Conservation (phyloP, 2,888 invertebrate genomes). For the Troilus luridus region DNA sequence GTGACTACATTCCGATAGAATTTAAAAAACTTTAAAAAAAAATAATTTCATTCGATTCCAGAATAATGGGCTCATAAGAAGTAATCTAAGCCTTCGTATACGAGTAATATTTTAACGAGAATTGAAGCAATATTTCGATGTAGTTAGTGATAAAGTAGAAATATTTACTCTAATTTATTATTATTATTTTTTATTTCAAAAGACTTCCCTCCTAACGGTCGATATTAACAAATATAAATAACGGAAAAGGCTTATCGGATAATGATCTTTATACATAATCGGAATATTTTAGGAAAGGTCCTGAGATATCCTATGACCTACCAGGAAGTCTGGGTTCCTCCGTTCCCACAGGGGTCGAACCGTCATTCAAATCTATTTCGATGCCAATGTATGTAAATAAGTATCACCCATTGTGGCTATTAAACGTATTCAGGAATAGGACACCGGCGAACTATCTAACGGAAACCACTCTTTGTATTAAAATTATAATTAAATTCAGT, state of each 20-base stretch:
- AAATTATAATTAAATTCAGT: not conserved
- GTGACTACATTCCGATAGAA: no score
- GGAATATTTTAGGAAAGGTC: slow-evolving; percentile 44
- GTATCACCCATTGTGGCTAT: not conserved
- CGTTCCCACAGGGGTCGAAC: not conserved
- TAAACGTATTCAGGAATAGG: slow-evolving; percentile 30
- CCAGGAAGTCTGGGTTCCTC: not conserved
- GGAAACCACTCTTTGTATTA: not conserved
- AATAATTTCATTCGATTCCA: no score
- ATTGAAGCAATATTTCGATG: no score
- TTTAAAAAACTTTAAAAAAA: no score
- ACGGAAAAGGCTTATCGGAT: not conserved
- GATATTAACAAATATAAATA: not conserved
- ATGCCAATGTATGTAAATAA: slow-evolving; percentile 40
- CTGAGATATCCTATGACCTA: slow-evolving; percentile 38
- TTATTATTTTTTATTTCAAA: no score
- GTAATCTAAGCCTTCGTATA: no score
- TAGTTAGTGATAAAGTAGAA: no score
- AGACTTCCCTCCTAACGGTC: not conserved
- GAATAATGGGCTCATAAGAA: no score
- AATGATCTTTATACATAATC: slow-evolving; percentile 5
- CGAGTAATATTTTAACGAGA: no score
- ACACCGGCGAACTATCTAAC: not conserved
- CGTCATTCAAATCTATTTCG: slow-evolving; percentile 27
- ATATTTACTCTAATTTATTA: no score